These are phyloP conservation scores for Desmophyllum pertusum DNA, from an alignment of 92 coral and sea anemone species.

Conservation along the genomic window DNA sequence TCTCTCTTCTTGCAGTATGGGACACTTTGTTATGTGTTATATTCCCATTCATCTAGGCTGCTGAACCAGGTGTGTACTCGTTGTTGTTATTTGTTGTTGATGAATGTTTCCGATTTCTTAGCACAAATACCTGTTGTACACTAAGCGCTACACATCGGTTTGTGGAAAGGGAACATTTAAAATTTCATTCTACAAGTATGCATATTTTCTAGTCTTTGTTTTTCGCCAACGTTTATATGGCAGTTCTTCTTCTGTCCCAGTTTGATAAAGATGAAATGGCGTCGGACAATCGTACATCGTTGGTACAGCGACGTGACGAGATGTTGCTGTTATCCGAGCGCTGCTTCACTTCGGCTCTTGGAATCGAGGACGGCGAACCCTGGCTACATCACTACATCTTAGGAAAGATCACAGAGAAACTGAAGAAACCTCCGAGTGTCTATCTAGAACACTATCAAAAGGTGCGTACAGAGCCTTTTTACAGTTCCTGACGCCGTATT, in stretches of 20 bases:
- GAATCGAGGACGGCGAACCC: conserved; percentile 94
- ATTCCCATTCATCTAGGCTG: conserved; percentile 98
- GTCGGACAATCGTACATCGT: conserved; percentile 72
- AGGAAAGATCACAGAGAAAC: conserved; percentile 97
- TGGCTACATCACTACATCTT: conserved; percentile 98
- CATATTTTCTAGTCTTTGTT: too few species aligned
- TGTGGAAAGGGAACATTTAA: too few species aligned
- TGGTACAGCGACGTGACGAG: conserved; percentile 83
- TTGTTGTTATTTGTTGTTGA: neutral
- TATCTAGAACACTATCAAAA: conserved; percentile 86
- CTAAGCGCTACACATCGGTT: too few species aligned
- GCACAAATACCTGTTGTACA: too few species aligned
- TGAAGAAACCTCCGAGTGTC: conserved; percentile 69
- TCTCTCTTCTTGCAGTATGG: conserved; percentile 73
- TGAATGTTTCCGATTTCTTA: too few species aligned
- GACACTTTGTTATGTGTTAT: conserved; percentile 87
- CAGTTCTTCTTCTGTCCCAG: conserved; percentile 22
- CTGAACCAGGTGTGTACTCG: conserved; percentile 74
- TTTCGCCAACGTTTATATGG: neutral
- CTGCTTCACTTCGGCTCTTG: conserved; percentile 93
- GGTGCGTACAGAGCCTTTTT: conserved; percentile 51
- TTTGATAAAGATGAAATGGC: conserved; percentile 86
- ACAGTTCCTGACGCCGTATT: neutral
- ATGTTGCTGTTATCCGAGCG: conserved; percentile 88
- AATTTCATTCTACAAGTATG: too few species aligned